Evolutionary conservation across 30 jellyfish, hydroid and myxozoan genomes (phyloP).

Genomic region (Aurelia aurita): DNA sequence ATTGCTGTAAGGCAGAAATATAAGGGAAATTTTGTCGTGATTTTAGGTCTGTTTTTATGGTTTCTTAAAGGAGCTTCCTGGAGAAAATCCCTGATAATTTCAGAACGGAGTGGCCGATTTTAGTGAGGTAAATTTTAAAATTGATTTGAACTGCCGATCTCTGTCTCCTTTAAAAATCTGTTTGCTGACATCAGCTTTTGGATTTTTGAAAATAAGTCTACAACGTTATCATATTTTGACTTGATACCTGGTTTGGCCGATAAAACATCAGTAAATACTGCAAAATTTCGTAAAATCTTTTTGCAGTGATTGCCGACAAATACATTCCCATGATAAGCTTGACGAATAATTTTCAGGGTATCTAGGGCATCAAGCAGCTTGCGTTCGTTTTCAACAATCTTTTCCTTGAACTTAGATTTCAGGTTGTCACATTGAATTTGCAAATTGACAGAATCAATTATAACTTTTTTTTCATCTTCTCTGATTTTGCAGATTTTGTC

Average conservation of each 20-base stretch:
- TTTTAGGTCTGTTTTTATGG: too few relatives aligned
- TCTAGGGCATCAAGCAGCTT: not conserved
- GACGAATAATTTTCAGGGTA: not conserved
- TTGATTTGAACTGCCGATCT: not conserved
- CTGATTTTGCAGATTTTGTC: not conserved
- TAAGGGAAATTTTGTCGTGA: too few relatives aligned
- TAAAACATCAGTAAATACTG: too few relatives aligned
- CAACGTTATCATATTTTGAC: not conserved
- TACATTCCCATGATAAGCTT: too few relatives aligned
- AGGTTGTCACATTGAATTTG: not conserved
- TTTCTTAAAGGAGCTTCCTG: too few relatives aligned
- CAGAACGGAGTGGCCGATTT: too few relatives aligned
- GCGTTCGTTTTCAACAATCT: not conserved
- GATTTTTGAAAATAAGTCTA: not conserved
- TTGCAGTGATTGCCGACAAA: too few relatives aligned
- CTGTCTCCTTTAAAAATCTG: not conserved
- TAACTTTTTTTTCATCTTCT: not conserved
- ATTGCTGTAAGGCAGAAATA: too few relatives aligned
- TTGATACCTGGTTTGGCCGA: not conserved
- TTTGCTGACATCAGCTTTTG: not conserved
- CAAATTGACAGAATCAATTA: not conserved
- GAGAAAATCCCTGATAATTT: too few relatives aligned
- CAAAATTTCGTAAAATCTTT: too few relatives aligned
- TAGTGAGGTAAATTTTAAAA: too few relatives aligned
- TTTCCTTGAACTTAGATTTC: not conserved